A percentile compares a stretch with the other conserved stretches of the same genome.
phyloP scores from a whole-genome alignment of 2,888 invertebrate species.

The Megalurothrips usitatus region DNA sequence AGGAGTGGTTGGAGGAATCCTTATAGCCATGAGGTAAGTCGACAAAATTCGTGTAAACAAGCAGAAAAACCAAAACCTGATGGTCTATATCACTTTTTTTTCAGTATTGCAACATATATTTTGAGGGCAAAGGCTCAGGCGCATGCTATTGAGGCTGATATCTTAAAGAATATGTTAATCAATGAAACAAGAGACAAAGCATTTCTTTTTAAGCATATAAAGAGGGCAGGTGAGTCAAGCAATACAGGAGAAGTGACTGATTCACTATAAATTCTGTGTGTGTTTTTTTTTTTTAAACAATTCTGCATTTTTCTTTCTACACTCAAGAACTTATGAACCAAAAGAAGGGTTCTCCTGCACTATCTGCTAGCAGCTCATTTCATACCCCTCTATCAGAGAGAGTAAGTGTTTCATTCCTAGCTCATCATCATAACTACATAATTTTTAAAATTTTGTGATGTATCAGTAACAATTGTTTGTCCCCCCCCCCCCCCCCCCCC shows the following conservation, averaged over 20 bases:
- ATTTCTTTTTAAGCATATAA: slow-evolving; percentile 22
- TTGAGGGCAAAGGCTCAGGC: slow-evolving; percentile 11
- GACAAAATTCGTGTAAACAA: not conserved
- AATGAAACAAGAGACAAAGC: slow-evolving; percentile 6
- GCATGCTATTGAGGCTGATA: slow-evolving; percentile 27
- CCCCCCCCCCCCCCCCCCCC: too few relatives aligned
- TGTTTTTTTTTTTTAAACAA: not conserved
- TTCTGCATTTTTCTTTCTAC: not conserved
- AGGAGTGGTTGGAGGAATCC: slow-evolving; percentile 56
- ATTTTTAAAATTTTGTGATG: not conserved
- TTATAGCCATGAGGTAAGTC: slow-evolving; percentile 58
- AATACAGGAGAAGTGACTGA: not conserved
- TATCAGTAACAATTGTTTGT: not conserved
- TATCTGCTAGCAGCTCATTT: not conserved
- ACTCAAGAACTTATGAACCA: not conserved
- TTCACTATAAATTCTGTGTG: not conserved
- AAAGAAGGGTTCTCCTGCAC: not conserved
- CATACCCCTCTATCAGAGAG: not conserved
- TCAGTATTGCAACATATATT: slow-evolving; percentile 13
- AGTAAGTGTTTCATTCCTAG: not conserved
- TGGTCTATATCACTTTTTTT: not conserved
- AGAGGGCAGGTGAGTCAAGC: not conserved
- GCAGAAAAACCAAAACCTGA: not conserved
- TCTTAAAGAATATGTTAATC: not conserved
- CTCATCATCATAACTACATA: not conserved